Percentiles rank a stretch among this genome's conserved stretches.
Evolutionary conservation across 2,888 invertebrate species (phyloP).

Genomic region (Sarcophaga subvicina): DNA sequence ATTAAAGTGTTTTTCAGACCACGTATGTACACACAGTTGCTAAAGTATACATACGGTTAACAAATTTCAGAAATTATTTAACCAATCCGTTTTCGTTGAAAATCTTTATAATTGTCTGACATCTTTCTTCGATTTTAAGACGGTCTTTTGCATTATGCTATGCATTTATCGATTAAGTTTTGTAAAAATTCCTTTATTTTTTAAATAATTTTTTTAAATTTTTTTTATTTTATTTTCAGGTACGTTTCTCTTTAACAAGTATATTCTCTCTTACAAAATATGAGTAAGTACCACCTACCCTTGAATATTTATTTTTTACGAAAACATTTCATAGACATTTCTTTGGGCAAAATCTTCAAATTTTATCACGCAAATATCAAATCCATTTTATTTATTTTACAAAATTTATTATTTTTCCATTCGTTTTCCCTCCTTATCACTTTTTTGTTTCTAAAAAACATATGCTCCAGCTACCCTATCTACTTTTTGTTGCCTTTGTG

Average conservation of each 20-base stretch:
- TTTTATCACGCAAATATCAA: slow-evolving; percentile 62
- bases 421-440: background rate
- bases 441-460: background rate
- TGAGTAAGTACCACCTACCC: slow-evolving; percentile 25
- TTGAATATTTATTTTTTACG: background rate
- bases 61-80: too few relatives aligned
- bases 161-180: background rate
- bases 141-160: too few relatives aligned
- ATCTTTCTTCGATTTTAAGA: too few relatives aligned
- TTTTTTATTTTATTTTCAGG: slow-evolving; percentile 42
- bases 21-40: too few relatives aligned
- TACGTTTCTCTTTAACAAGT: slow-evolving; percentile 15
- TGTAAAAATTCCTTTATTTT: background rate
- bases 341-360: slow-evolving; percentile 27
- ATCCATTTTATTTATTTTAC: slow-evolving; percentile 56
- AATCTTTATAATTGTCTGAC: too few relatives aligned
- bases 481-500: background rate
- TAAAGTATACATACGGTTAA: too few relatives aligned
- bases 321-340: background rate
- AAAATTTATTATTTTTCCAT: slow-evolving; percentile 46
- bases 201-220: slow-evolving; percentile 17
- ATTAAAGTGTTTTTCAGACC: too few relatives aligned
- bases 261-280: background rate
- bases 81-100: too few relatives aligned
- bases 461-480: background rate